Conservation (phyloP, 2,113 vertebrate genomes). For the Alexandromys fortis region DNA sequence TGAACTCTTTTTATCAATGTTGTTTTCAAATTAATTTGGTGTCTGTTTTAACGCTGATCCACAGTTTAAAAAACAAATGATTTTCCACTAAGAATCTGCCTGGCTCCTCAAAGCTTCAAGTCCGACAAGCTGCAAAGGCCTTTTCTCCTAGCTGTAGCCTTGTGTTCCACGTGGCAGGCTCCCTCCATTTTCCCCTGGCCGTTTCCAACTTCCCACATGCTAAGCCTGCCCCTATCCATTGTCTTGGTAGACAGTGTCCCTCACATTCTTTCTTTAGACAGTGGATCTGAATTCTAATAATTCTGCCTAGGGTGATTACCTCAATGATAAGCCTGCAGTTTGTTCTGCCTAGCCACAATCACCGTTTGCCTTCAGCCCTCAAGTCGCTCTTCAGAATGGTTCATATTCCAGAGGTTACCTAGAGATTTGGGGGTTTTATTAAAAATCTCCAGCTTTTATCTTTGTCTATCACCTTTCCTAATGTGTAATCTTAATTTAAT, state of each 20-base stretch:
- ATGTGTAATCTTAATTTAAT: slow-evolving; percentile 33
- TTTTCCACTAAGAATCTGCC: neutral
- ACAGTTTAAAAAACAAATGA: slow-evolving; percentile 21
- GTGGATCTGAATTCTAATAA: neutral
- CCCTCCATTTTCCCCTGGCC: slow-evolving; percentile 1
- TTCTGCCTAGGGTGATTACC: neutral
- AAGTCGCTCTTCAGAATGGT: neutral
- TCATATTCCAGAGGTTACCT: neutral
- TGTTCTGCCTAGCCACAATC: neutral
- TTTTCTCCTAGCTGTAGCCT: neutral
- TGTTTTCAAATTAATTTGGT: slow-evolving; percentile 42
- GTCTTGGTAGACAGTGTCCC: neutral
- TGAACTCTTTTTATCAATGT: neutral
- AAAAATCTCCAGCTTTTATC: slow-evolving; percentile 22
- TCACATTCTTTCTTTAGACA: neutral
- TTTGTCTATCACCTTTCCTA: slow-evolving; percentile 2
- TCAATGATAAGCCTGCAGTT: slow-evolving; percentile 9
- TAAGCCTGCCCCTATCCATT: neutral
- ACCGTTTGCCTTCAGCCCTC: neutral
- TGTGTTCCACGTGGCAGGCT: slow-evolving; percentile 6
- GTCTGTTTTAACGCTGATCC: slow-evolving; percentile 22
- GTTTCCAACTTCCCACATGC: neutral
- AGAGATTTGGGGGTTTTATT: neutral
- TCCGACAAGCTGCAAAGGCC: neutral
- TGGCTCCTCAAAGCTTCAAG: slow-evolving; percentile 4